Evolutionary conservation across 2,888 invertebrate species (phyloP), one percentile per base, ranked within the genome.

Genomic region (Psylliodes chrysocephalus): DNA sequence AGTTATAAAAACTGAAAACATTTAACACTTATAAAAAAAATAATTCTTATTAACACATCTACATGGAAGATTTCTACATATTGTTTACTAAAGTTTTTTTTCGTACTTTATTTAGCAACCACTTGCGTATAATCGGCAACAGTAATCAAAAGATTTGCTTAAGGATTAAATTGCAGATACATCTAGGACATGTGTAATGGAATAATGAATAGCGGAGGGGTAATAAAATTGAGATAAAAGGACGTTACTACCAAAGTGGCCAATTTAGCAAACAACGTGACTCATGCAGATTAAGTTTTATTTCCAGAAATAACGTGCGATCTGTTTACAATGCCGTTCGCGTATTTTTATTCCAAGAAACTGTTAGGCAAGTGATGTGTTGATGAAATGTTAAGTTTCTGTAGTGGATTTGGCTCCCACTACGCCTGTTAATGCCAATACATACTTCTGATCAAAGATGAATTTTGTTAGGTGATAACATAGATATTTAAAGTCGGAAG

Each of bases 321-420:
- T 38, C 17, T 53, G 14, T 53, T 54, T 25, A 25, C 22, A 35
- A 42, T 10, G 40, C 54, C 25, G 12, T 40, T 54, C 40, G 25
- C 54, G 54, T 54, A 54, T 15, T 14, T 53, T 51, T 33, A 54
- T 54, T 42, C 54, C 18, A 14, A 25, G 54, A 54, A 54, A 14
- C 6, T 25, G 2, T 40, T 22, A 54, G 25, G 40, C 42, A 18
- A 22, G 25, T 15, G 0, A 22, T 40, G 8, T 18, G 18, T 53
- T 17, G 12, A 25, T 28, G 40, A 28, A 40, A 54, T 22, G 14
- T 42, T 14, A 53, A 38, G n/a, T 28, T 15, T 51, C 15, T 17
- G 14, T n/a, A 17, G n/a, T 15, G 15, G n/a, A 42, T n/a, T n/a
- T n/a, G 33, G 18, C 4, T 15, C 17, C 35, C 35, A 12, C 35